Evolutionary conservation across 2,113 vertebrate genomes (phyloP), one percentile per base, ranked within the genome.

Genomic region (Nycticryphes semicollaris): DNA sequence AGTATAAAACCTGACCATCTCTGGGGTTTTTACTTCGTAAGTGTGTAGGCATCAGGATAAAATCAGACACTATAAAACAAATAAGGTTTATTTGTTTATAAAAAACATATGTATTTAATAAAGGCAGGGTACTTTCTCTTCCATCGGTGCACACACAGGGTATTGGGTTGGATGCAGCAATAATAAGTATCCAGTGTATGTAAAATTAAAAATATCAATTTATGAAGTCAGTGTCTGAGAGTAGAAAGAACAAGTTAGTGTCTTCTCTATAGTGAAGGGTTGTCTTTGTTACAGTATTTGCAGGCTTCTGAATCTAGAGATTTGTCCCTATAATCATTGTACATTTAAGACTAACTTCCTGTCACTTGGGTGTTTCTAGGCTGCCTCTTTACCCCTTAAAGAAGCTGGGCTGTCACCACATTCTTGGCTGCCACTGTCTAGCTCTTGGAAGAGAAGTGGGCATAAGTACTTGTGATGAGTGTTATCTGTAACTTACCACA

Each of bases 401-500:
- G 78, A 24, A 87, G 39, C 37, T 67, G 82, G 67, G 73, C 70
- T 91, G 84, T 85, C 93, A 59, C 59, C 63, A 6, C 63, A 59
- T 79, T 93, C 62, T 87, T 85, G 76, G 37, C 60, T 87, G 70
- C 81, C 62, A 22, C 89, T 57, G 80, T 21, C 1, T 2, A 68
- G 66, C 66, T 80, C 25, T 4, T 41, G 62, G 67, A 84, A 43
- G 43, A 93, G 78, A 94, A 95, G 57, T 83, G 82, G 74, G 62
- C 37, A 87, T 79, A 91, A 96, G 93, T 83, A 84, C 66, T 50
- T 63, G 70, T 94, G 91, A 69, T 94, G 76, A 87, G 63, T 25
- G 54, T 87, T 91, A 95, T 23, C 82, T 3, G 14, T 95, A 93
- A 96, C 94, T 95, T 93, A 80, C 82, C 89, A 91, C 41, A 79